Conservation (phyloP, 2,797 vertebrate genomes). For the Florisuga fusca region DNA sequence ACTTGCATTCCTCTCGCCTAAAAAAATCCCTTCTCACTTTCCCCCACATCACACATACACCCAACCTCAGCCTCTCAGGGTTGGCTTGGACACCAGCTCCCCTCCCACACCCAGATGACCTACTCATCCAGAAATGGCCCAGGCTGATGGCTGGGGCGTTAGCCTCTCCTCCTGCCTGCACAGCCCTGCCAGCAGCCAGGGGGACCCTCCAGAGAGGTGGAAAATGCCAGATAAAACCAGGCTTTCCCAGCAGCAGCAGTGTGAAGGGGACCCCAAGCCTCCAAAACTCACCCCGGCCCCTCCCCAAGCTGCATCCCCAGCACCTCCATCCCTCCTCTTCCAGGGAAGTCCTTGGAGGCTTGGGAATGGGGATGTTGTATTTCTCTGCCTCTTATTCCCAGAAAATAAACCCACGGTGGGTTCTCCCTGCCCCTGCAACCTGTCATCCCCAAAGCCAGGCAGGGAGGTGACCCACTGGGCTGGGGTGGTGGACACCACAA, state of each 20-base stretch:
- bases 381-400: background rate
- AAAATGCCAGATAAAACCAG: background rate
- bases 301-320: background rate
- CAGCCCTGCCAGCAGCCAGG: background rate
- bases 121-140: conserved; percentile 56
- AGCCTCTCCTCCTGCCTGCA: conserved; percentile 40
- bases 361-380: background rate
- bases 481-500: rapidly evolving
- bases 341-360: background rate
- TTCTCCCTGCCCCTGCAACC: background rate
- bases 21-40: conserved; percentile 73
- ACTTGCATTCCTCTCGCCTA: conserved; percentile 74
- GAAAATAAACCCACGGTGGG: background rate
- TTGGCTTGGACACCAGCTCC: conserved; percentile 68
- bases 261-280: background rate
- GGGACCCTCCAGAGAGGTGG: background rate
- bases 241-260: background rate
- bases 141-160: background rate
- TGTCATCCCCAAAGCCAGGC: background rate
- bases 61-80: conserved; percentile 68
- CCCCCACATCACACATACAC: conserved; percentile 72
- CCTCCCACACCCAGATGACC: conserved; percentile 72
- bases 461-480: background rate
- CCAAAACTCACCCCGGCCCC: background rate
- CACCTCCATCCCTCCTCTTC: background rate